These are phyloP conservation scores for Acanthiza pusilla DNA, from an alignment of 2,797 vertebrate genomes.

Conservation along the genomic window DNA sequence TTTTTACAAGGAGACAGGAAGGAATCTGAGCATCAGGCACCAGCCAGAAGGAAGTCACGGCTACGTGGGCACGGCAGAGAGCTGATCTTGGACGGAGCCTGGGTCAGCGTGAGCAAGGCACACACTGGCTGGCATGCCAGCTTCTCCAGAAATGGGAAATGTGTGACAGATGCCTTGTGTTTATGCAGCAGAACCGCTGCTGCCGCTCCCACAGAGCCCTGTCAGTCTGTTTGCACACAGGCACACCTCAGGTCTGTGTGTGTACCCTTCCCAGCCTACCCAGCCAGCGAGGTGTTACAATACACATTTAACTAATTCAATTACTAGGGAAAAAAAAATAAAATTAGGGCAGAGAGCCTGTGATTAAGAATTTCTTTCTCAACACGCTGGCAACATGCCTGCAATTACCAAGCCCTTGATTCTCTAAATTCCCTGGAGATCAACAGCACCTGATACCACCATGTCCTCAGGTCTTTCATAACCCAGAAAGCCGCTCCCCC, in stretches of 20 bases:
- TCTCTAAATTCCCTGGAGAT: constrained; percentile 32
- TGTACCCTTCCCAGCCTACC: not conserved
- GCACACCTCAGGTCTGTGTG: not conserved
- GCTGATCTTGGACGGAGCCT: not conserved
- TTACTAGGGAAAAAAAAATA: not conserved
- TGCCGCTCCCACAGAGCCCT: not conserved
- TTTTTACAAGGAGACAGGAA: not conserved
- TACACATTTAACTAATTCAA: constrained; percentile 19
- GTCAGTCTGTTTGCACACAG: not conserved
- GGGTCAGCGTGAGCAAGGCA: not conserved
- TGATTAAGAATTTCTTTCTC: constrained; percentile 45
- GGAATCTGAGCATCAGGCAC: not conserved
- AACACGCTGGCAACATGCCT: not conserved
- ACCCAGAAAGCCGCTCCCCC: not conserved
- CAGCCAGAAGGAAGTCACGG: not conserved
- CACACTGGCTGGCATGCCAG: accelerated
- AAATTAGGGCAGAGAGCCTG: not conserved
- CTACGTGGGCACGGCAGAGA: accelerated
- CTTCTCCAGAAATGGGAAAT: not conserved
- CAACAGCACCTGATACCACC: constrained; percentile 46
- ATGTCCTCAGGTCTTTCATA: constrained; percentile 15
- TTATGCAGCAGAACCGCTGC: not conserved
- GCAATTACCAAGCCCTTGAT: constrained; percentile 54
- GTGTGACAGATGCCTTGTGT: not conserved
- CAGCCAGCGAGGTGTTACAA: not conserved